Evolutionary conservation across 2,888 invertebrate species (phyloP), one percentile per base, ranked within the genome.

Genomic region (Hylaea fasciaria): DNA sequence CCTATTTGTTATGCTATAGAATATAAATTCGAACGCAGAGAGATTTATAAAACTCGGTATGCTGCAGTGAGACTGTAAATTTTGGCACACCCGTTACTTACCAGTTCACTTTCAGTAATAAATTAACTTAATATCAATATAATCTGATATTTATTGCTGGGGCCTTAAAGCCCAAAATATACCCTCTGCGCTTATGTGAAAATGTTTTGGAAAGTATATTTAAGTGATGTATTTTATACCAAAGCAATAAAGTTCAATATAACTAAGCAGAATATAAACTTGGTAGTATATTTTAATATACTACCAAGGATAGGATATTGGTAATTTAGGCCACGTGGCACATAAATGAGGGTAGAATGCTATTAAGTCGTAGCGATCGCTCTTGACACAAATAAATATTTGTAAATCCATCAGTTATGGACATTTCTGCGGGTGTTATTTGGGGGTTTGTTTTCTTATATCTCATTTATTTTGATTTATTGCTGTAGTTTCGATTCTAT

Each of bases 291-390:
- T 66, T 59, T 71, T 66, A n/a, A n/a, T n/a, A n/a, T n/a, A n/a
- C n/a, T n/a, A n/a, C n/a, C n/a, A n/a, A n/a, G n/a, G n/a, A n/a
- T n/a, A 73, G 78, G 77, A 72, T 73, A 73, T 75, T 73, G 68
- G 71, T 73, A 74, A 76, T 80, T 77, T 72, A 67, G 50, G 76
- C 64, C 78, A 80, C 77, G 80, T 72, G 80, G 66, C 77, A 32
- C 48, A 41, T 51, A 54, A 70, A 68, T 58, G 61, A 59, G 66
- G 66, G 71, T 66, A 57, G 65, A 68, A 51, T 49, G 64, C 60
- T 64, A 68, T 64, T 59, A 66, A 71, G 70, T 65, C 57, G 66
- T 68, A 60, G 39, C 46, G 45, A 44, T 53, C 54, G 55, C 52
- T 57, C 66, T 53, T 64, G 68, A 57, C 55, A 59, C 65, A 52